Base-by-base conservation (phyloP, 2,797 vertebrate species). In the Neostethus bicornis region DNA sequence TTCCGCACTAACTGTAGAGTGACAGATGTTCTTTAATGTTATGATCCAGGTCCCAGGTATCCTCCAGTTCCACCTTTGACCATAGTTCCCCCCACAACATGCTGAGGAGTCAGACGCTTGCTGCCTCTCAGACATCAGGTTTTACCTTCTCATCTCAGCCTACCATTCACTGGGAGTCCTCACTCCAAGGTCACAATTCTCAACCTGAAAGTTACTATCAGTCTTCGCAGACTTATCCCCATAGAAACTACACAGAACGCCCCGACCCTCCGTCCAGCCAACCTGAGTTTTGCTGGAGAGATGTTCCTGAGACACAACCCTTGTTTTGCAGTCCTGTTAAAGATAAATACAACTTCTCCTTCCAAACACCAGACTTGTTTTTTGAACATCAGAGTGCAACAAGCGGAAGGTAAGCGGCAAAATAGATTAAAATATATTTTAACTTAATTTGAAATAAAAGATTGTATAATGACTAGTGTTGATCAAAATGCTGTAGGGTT, bases 321-420 rank as follows among this genome's bases (percentile, higher is more conserved):
- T 48, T 51, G 6, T 53, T 46, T 11, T 55, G 20, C n/a, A n/a
- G n/a, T n/a, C n/a, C n/a, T 48, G 42, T n/a, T 1, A 51, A 14
- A 42, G 48, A 73, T 10, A 13, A 21, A 20, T 19, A 16, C 49
- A 61, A 39, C 13, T 9, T n/a, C 10, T 45, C 63, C 13, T 49
- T 61, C 16, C 61, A 78, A 60, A 44, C 23, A 25, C 68, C 57
- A 3, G 2, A 34, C 14, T 51, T 21, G 10, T 16, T 38, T 20
- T 31, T 41, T 56, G 65, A 66, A 56, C 50, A 47, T 28, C 45
- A 62, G 10, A 34, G 35, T 10, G 3, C 20, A 43, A 9, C 32
- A 4, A 31, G 63, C 68, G 68, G 19, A 38, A 52, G 24, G 86
- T 87, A 69, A 77, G 84, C 70, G 14, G 24, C 14, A 25, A 17